Conservation (phyloP, 2,888 invertebrate genomes). For the Ormia ochracea region DNA sequence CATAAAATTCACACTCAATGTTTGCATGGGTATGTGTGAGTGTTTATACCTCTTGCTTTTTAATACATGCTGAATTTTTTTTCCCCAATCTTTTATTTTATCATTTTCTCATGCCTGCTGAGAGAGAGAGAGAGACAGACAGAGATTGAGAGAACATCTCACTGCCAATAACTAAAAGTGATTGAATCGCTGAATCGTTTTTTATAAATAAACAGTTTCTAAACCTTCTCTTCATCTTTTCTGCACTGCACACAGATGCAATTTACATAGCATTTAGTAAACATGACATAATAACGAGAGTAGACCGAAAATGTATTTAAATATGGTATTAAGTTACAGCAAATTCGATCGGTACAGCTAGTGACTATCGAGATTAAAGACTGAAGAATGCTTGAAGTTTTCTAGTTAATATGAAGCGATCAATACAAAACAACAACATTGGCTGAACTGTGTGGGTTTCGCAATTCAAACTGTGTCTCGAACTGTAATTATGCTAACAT, state of each 20-base stretch:
- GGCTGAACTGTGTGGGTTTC: too few species aligned
- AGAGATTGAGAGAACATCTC: background rate
- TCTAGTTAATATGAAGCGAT: too few species aligned
- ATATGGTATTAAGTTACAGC: background rate
- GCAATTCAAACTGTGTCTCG: too few species aligned
- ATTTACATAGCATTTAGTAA: too few species aligned
- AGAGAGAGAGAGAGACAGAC: too few species aligned
- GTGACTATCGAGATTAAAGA: too few species aligned
- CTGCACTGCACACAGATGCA: background rate
- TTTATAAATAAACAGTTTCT: background rate
- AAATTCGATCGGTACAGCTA: too few species aligned
- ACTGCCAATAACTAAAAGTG: background rate
- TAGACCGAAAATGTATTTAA: background rate
- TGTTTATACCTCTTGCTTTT: background rate
- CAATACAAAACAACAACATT: too few species aligned
- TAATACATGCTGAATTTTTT: constrained; percentile 48
- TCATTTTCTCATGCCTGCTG: constrained; percentile 5
- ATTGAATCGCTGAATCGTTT: constrained; percentile 45
- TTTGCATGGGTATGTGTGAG: background rate
- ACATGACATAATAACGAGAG: too few species aligned
- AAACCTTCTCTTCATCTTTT: background rate
- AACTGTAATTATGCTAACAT: too few species aligned
- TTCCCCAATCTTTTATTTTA: background rate
- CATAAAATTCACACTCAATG: constrained; percentile 8
- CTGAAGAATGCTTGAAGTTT: too few species aligned